A percentile compares a stretch with the other conserved stretches of the same genome.
phyloP scores from a whole-genome alignment of 1,140 invertebrate genomes.

The Dryas iulia region DNA sequence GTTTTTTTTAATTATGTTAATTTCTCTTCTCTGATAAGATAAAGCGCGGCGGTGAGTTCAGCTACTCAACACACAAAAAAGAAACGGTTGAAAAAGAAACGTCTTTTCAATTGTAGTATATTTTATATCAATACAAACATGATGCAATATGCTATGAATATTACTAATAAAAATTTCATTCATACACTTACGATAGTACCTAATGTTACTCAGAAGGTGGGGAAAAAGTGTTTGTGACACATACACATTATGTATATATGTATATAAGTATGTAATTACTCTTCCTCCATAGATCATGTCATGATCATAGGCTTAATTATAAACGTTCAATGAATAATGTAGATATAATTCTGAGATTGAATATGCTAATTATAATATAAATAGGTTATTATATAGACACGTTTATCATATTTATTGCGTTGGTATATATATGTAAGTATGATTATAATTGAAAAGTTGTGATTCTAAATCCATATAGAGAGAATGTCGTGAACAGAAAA shows the following conservation, averaged over 20 bases:
- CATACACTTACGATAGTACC: background rate
- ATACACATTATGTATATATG: no score
- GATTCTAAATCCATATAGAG: no score
- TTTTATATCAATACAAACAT: background rate
- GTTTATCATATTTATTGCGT: no score
- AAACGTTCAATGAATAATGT: background rate
- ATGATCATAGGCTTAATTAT: background rate
- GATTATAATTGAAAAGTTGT: no score
- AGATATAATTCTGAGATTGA: background rate
- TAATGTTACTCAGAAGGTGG: background rate
- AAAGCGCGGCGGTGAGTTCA: no score
- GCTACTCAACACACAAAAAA: no score
- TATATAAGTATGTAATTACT: background rate
- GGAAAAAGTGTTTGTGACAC: background rate
- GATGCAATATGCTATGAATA: background rate
- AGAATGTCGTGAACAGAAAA: no score
- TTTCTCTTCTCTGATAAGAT: no score
- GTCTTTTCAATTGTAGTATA: background rate
- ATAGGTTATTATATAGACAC: background rate
- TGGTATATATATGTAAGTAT: no score
- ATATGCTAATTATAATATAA: slow-evolving; percentile 1
- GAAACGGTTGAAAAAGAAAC: background rate
- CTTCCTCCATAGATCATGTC: background rate
- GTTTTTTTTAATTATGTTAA: no score
- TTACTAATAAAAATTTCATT: background rate